Evolutionary conservation across 2,113 vertebrate species (phyloP).

Genomic region (Oncorhynchus clarkii): DNA sequence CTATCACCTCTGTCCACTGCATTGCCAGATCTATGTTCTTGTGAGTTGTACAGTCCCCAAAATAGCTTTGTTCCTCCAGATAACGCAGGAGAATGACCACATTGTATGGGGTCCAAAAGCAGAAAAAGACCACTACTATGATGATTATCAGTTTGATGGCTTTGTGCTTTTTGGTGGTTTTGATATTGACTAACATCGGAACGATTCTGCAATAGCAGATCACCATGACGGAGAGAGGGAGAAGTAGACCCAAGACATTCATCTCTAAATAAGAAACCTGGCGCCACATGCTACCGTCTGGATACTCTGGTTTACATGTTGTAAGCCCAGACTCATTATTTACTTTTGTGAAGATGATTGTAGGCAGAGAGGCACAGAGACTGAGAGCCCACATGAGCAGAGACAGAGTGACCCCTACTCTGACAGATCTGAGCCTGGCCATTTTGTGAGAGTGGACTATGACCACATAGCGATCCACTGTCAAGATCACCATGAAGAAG

Average conservation of each 20-base stretch:
- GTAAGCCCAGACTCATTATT: neutral
- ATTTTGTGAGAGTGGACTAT: slow-evolving; percentile 72
- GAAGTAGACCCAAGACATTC: slow-evolving; percentile 78
- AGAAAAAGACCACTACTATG: slow-evolving; percentile 76
- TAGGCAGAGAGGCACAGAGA: slow-evolving; percentile 65
- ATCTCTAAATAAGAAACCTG: slow-evolving; percentile 61
- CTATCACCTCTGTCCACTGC: slow-evolving; percentile 59
- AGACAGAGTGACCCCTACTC: slow-evolving; percentile 52
- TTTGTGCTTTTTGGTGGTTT: slow-evolving; percentile 74
- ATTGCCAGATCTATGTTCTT: slow-evolving; percentile 14
- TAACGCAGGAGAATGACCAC: neutral
- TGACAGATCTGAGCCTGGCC: slow-evolving; percentile 62
- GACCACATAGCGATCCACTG: slow-evolving; percentile 82
- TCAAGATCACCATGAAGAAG: slow-evolving; percentile 87
- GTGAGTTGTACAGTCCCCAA: neutral
- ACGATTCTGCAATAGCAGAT: slow-evolving; percentile 82
- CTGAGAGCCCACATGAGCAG: slow-evolving; percentile 62
- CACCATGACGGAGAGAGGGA: slow-evolving; percentile 77
- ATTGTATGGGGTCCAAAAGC: slow-evolving; percentile 86
- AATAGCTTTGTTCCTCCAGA: neutral
- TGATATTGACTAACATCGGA: slow-evolving; percentile 72
- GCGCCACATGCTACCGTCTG: slow-evolving; percentile 47
- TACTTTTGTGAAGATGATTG: slow-evolving; percentile 66
- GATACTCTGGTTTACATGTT: slow-evolving; percentile 49
- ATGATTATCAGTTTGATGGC: slow-evolving; percentile 77